Conservation (phyloP, 2,888 invertebrate species). For the Tholera decimalis region DNA sequence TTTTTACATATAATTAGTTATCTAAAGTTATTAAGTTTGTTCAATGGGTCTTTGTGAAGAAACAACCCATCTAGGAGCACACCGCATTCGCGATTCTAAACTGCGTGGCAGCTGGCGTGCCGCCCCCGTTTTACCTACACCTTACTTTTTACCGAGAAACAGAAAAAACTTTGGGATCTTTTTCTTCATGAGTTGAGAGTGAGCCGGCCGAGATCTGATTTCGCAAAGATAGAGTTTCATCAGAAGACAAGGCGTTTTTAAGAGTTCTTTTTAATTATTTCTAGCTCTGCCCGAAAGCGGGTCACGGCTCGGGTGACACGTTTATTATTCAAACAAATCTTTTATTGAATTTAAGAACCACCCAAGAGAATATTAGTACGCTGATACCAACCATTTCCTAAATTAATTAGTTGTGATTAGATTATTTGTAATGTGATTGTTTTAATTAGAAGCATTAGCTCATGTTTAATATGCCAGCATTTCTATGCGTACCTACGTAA, state of each 20-base stretch:
- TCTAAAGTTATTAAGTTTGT: conserved; percentile 68
- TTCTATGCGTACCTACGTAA: not conserved
- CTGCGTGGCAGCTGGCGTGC: conserved; percentile 82
- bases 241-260: conserved; percentile 83
- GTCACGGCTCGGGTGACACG: conserved; percentile 76
- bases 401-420: conserved; percentile 57
- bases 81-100: conserved; percentile 78
- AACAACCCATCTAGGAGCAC: conserved; percentile 63
- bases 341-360: conserved; percentile 65
- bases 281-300: conserved; percentile 76
- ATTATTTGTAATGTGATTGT: conserved; percentile 38
- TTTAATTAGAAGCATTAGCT: conserved; percentile 5
- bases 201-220: conserved; percentile 83
- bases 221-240: conserved; percentile 88
- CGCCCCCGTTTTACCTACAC: conserved; percentile 78
- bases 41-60: conserved; percentile 68
- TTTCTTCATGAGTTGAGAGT: conserved; percentile 74
- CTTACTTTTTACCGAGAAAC: conserved; percentile 81
- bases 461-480: conserved; percentile 3
- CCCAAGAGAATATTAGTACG: conserved; percentile 41
- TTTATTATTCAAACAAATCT: conserved; percentile 66
- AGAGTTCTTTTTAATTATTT: conserved; percentile 88
- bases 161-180: conserved; percentile 72
- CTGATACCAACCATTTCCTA: conserved; percentile 35
- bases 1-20: conserved; percentile 63